phyloP scores from a whole-genome alignment of 2,113 vertebrate species.

The Sapajus apella region DNA sequence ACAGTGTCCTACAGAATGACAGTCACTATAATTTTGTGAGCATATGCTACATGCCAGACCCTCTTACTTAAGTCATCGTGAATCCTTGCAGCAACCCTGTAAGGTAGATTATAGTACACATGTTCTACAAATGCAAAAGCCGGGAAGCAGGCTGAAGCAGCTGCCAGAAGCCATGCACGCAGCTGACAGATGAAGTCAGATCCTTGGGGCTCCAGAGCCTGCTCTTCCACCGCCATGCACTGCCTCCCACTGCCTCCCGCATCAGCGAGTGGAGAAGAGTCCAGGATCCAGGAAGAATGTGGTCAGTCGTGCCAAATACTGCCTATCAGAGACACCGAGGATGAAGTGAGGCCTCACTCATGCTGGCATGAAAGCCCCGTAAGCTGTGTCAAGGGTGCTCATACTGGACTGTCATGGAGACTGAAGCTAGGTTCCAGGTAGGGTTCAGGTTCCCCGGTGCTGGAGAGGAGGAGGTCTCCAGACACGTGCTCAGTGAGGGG shows the following conservation, averaged over 20 bases:
- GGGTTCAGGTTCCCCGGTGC: no score
- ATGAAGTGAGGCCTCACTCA: neutral
- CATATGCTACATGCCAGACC: neutral
- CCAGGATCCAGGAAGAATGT: neutral
- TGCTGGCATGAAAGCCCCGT: neutral
- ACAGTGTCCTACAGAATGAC: neutral
- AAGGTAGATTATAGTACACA: neutral
- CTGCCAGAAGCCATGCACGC: neutral
- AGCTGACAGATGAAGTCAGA: neutral
- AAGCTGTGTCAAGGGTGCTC: neutral
- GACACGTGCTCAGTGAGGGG: no score
- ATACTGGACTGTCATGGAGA: neutral
- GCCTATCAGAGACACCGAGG: neutral
- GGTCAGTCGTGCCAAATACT: neutral
- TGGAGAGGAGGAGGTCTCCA: no score
- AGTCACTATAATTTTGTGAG: neutral
- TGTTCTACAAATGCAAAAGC: conserved; percentile 25
- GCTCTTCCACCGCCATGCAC: neutral
- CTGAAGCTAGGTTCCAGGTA: no score
- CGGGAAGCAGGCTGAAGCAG: neutral
- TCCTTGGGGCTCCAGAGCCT: neutral
- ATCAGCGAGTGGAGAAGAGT: neutral
- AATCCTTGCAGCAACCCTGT: neutral
- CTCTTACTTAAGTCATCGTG: neutral
- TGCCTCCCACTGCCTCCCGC: neutral